These are phyloP conservation scores for Chromobotia macracanthus DNA, from an alignment of 2,797 vertebrate genomes.

Conservation along the genomic window DNA sequence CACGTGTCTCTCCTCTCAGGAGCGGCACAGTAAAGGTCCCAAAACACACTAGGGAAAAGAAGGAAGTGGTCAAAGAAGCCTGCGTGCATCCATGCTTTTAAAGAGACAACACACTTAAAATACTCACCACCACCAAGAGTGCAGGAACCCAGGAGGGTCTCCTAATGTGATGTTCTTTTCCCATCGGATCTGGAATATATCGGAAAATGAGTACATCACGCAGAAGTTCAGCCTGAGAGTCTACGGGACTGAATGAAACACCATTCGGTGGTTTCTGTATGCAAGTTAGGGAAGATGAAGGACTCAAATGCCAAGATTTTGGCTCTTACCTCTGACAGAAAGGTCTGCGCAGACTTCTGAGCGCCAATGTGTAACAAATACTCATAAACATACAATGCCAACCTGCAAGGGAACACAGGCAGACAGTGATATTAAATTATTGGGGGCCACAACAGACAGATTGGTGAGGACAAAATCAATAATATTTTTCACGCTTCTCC, in stretches of 20 bases:
- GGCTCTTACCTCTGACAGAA: constrained; percentile 92
- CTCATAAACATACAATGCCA: constrained; percentile 96
- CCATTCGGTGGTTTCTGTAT: not conserved
- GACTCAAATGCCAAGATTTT: not conserved
- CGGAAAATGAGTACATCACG: not conserved
- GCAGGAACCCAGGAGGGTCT: constrained; percentile 95
- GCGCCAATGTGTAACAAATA: constrained; percentile 98
- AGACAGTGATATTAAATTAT: constrained; percentile 61
- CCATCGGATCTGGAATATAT: constrained; percentile 89
- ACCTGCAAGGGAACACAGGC: constrained; percentile 71
- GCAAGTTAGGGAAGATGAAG: no score
- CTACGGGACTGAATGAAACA: not conserved
- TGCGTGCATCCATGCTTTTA: not conserved
- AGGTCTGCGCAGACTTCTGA: constrained; percentile 98
- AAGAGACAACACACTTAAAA: constrained; percentile 1
- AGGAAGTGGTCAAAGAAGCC: not conserved
- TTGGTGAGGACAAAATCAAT: not conserved
- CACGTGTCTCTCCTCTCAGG: constrained; percentile 98
- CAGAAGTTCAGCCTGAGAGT: not conserved
- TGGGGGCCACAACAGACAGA: constrained; percentile 51
- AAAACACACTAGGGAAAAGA: constrained; percentile 87
- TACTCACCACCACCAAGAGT: constrained; percentile 99
- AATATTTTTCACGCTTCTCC: not conserved
- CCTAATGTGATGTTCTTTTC: constrained; percentile 98
- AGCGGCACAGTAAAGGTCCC: constrained; percentile 99